phyloP scores from a whole-genome alignment of 2,888 invertebrate species.

The Mamestra brassicae region DNA sequence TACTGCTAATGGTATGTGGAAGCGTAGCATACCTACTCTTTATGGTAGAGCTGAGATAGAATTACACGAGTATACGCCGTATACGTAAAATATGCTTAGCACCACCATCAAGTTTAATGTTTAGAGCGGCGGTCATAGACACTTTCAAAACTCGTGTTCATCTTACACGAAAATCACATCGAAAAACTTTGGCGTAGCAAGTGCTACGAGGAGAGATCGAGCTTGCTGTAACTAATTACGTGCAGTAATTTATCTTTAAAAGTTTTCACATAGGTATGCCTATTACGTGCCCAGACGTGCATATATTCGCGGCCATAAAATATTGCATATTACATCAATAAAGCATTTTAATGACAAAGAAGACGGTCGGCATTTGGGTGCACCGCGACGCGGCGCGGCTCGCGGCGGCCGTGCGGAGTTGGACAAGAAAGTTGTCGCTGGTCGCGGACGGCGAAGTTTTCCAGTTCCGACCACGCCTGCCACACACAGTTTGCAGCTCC shows the following conservation, averaged over 20 bases:
- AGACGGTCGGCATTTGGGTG: slow-evolving; percentile 71
- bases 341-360: slow-evolving; percentile 78
- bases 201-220: slow-evolving; percentile 28
- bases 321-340: slow-evolving; percentile 77
- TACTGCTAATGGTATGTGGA: slow-evolving; percentile 63
- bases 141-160: slow-evolving; percentile 25
- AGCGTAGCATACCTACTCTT: slow-evolving; percentile 43
- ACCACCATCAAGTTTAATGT: slow-evolving; percentile 26
- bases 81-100: slow-evolving; percentile 22
- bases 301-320: slow-evolving; percentile 69
- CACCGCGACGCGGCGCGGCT: slow-evolving; percentile 63
- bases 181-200: slow-evolving; percentile 29
- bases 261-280: slow-evolving; percentile 63
- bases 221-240: slow-evolving; percentile 48
- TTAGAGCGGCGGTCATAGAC: slow-evolving; percentile 15
- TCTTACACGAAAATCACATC: slow-evolving; percentile 23
- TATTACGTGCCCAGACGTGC: slow-evolving; percentile 62
- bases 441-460: slow-evolving; percentile 77
- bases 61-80: slow-evolving; percentile 21
- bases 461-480: slow-evolving; percentile 78
- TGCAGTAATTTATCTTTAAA: slow-evolving; percentile 55
- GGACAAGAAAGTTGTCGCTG: slow-evolving; percentile 75
- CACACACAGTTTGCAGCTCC: slow-evolving; percentile 74
- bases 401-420: slow-evolving; percentile 58
- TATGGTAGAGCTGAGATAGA: slow-evolving; percentile 44